Evolutionary conservation across 30 jellyfish, hydroid and myxozoan species (phyloP).

Genomic region (Cassiopea xamachana): DNA sequence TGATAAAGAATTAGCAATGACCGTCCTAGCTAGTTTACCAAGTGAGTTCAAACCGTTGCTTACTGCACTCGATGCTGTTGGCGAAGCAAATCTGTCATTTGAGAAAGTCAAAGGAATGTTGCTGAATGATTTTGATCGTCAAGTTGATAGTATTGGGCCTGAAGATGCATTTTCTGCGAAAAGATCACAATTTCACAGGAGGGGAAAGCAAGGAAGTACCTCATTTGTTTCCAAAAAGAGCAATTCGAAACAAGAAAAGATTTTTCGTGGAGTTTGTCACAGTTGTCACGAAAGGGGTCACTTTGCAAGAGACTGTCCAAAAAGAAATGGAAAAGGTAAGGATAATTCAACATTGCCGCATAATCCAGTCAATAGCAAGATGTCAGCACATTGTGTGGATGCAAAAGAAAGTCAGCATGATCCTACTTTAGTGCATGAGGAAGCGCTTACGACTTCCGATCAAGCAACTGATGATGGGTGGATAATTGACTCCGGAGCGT

Average conservation of each 20-base stretch:
- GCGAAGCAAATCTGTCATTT: too few relatives aligned
- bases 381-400: slow-evolving; percentile 18
- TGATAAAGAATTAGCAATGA: too few relatives aligned
- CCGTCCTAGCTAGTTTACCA: too few relatives aligned
- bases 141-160: too few relatives aligned
- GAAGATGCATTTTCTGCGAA: too few relatives aligned
- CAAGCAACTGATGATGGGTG: slow-evolving; percentile 39
- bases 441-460: slow-evolving; percentile 32
- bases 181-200: too few relatives aligned
- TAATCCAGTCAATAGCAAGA: not conserved
- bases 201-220: slow-evolving; percentile 22
- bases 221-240: slow-evolving; percentile 43
- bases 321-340: slow-evolving; percentile 5
- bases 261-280: slow-evolving; percentile 9
- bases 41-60: too few relatives aligned
- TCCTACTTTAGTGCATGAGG: slow-evolving; percentile 28
- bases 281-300: slow-evolving; percentile 11
- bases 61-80: too few relatives aligned
- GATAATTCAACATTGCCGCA: not conserved
- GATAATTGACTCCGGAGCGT: slow-evolving; percentile 63
- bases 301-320: not conserved
- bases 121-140: too few relatives aligned
- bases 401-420: slow-evolving; percentile 1
- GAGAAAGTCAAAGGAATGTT: too few relatives aligned
- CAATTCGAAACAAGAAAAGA: slow-evolving; percentile 23